A percentile compares a stretch with the other conserved stretches of the same genome.
Evolutionary conservation across 2,797 vertebrate species (phyloP).

Genomic region (Spea hammondii): DNA sequence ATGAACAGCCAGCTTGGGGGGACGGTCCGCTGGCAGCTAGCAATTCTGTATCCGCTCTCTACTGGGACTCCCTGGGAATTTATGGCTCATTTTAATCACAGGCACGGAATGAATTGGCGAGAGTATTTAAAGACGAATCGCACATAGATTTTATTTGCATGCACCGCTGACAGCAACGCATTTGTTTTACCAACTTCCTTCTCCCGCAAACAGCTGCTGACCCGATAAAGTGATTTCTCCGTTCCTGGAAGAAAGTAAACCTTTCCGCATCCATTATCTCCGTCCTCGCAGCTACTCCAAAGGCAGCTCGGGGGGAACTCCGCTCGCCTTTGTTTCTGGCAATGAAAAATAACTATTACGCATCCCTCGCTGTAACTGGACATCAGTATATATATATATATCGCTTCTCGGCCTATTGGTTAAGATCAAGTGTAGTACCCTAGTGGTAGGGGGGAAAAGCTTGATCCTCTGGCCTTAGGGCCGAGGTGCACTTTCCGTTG

Average conservation of each 20-base stretch:
- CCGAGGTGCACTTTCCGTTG: too few relatives aligned
- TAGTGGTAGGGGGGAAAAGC: too few relatives aligned
- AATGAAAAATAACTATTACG: too few relatives aligned
- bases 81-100: constrained; percentile 74
- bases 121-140: constrained; percentile 58
- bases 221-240: not conserved
- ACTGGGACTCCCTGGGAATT: constrained; percentile 67
- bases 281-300: not conserved
- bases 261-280: not conserved
- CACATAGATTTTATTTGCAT: constrained; percentile 72
- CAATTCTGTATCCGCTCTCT: constrained; percentile 58
- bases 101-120: constrained; percentile 69
- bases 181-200: constrained; percentile 64
- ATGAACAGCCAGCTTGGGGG: constrained; percentile 70
- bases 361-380: too few relatives aligned
- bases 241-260: not conserved
- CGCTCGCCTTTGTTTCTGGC: too few relatives aligned
- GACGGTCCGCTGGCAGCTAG: constrained; percentile 54
- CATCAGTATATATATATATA: not conserved
- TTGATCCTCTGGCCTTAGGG: too few relatives aligned
- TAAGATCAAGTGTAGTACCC: too few relatives aligned
- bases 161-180: constrained; percentile 64
- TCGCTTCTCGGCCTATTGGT: too few relatives aligned
- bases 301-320: not conserved
- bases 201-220: not conserved